These are phyloP conservation scores for Drepanosiphum platanoidis DNA, from an alignment of 2,888 invertebrate genomes.

Conservation along the genomic window DNA sequence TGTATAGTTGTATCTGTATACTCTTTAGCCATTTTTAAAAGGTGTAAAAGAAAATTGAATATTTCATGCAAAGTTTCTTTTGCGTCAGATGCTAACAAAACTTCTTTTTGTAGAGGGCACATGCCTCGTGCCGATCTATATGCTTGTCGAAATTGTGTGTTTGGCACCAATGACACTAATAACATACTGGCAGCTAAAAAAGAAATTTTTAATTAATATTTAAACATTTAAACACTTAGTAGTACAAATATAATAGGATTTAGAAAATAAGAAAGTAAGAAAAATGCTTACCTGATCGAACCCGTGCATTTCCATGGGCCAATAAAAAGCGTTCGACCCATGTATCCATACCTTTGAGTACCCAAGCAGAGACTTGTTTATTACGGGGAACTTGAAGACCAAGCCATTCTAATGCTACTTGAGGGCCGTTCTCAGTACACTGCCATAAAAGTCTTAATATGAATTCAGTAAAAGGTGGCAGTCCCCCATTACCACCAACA, in stretches of 20 bases:
- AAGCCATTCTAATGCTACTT: conserved; percentile 92
- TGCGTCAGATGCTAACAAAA: conserved; percentile 71
- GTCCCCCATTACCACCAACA: conserved; percentile 76
- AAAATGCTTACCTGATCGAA: conserved; percentile 75
- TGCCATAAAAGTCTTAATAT: conserved; percentile 90
- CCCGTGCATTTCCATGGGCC: conserved; percentile 85
- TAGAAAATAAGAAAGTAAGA: too few relatives aligned
- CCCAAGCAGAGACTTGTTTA: conserved; percentile 90
- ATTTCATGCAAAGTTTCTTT: conserved; percentile 72
- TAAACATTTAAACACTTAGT: neutral
- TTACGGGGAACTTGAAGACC: conserved; percentile 84
- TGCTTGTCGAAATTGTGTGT: conserved; percentile 88
- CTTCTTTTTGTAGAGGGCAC: conserved; percentile 68
- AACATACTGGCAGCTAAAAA: conserved; percentile 84
- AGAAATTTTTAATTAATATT: conserved; percentile 15
- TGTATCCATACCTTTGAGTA: conserved; percentile 87
- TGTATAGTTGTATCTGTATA: conserved; percentile 88
- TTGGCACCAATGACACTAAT: conserved; percentile 89
- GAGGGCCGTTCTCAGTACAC: conserved; percentile 88
- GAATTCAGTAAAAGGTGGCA: conserved; percentile 91
- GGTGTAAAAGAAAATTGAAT: conserved; percentile 64
- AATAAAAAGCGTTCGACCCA: conserved; percentile 92
- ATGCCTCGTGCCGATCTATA: conserved; percentile 75
- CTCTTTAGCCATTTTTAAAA: conserved; percentile 84
- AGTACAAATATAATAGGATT: neutral